Percentiles rank a stretch among this genome's conserved stretches.
These are phyloP conservation scores for Paramisgurnus dabryanus DNA, from an alignment of 2,113 vertebrate genomes.

Conservation along the genomic window DNA sequence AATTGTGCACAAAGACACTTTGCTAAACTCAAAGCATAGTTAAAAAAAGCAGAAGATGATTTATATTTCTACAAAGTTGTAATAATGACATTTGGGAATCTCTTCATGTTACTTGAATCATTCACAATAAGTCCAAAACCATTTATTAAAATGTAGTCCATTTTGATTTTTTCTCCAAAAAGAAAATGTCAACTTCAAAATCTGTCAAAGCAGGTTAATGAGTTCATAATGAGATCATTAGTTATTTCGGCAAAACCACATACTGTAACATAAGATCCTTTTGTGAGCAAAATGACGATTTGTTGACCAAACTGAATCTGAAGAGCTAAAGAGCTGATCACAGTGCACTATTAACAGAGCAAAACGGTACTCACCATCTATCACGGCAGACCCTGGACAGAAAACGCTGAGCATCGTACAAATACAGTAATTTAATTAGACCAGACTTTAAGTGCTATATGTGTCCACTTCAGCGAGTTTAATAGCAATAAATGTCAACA, in stretches of 20 bases:
- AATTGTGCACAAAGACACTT: too few relatives aligned
- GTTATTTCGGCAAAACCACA: not conserved
- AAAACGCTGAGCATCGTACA: slow-evolving; percentile 74
- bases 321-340: slow-evolving; percentile 62
- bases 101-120: too few relatives aligned
- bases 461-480: slow-evolving; percentile 39
- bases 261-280: slow-evolving; percentile 14
- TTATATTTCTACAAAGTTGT: too few relatives aligned
- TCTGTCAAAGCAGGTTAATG: not conserved
- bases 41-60: too few relatives aligned
- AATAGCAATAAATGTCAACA: slow-evolving; percentile 32
- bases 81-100: too few relatives aligned
- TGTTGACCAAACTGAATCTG: slow-evolving; percentile 38
- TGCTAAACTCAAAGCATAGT: too few relatives aligned
- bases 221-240: not conserved
- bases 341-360: slow-evolving; percentile 69
- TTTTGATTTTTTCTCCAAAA: too few relatives aligned
- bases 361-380: slow-evolving; percentile 60
- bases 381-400: slow-evolving; percentile 56
- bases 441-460: slow-evolving; percentile 57
- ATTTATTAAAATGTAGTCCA: too few relatives aligned
- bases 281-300: slow-evolving; percentile 49
- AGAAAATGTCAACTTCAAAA: too few relatives aligned
- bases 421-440: slow-evolving; percentile 70
- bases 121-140: too few relatives aligned